Evolutionary conservation across 2,888 invertebrate genomes (phyloP).

Genomic region (Liposcelis brunnea): DNA sequence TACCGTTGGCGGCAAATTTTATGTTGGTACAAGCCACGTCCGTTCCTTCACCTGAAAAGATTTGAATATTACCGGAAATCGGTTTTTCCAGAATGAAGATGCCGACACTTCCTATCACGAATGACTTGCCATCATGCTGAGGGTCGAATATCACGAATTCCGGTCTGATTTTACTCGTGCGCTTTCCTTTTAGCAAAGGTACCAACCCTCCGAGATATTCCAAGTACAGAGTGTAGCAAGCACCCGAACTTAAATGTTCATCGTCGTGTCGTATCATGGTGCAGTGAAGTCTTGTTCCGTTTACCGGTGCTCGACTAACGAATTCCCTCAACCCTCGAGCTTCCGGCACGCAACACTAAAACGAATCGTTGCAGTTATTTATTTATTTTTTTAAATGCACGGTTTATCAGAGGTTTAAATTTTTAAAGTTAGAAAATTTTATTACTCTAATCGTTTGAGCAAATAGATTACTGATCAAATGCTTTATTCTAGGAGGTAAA

Average conservation of each 20-base stretch:
- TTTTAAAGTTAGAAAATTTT: slow-evolving; percentile 11
- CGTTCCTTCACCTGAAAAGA: not conserved
- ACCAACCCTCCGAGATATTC: slow-evolving; percentile 94
- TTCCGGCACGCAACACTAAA: slow-evolving; percentile 87
- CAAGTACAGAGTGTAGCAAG: slow-evolving; percentile 75
- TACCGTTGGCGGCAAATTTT: slow-evolving; percentile 30
- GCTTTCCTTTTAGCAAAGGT: slow-evolving; percentile 84
- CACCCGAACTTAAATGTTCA: slow-evolving; percentile 32
- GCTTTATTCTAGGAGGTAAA: slow-evolving; percentile 71
- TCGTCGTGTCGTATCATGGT: slow-evolving; percentile 91
- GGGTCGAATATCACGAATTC: slow-evolving; percentile 97
- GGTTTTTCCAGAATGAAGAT: not conserved
- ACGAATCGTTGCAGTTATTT: slow-evolving; percentile 12
- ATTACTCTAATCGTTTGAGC: slow-evolving; percentile 83
- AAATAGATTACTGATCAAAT: slow-evolving; percentile 70
- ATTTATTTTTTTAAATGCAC: too few species aligned
- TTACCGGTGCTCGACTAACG: slow-evolving; percentile 78
- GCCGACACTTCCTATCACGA: not conserved
- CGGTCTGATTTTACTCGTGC: slow-evolving; percentile 91
- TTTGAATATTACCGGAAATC: not conserved
- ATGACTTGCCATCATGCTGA: slow-evolving; percentile 50
- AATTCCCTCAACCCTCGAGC: slow-evolving; percentile 73
- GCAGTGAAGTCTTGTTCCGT: slow-evolving; percentile 80
- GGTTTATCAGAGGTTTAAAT: too few species aligned
- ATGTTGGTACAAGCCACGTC: not conserved